Evolutionary conservation across 2,888 invertebrate species (phyloP).

Genomic region (Ditula angustiorana): DNA sequence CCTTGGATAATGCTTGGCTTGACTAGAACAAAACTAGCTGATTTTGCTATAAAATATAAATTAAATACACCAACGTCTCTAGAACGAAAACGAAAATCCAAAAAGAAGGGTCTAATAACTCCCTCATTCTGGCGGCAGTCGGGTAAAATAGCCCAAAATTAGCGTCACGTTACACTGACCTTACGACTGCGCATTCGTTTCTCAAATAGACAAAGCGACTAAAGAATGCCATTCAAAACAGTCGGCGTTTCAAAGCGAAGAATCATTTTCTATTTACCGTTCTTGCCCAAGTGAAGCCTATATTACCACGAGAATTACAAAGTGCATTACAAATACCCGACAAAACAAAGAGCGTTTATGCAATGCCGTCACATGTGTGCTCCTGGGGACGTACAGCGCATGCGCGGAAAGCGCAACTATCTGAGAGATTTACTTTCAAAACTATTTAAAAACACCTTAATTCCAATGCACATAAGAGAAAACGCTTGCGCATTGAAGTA

Average conservation of each 20-base stretch:
- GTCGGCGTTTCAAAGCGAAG: slow-evolving; percentile 3
- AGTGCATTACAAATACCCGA: slow-evolving; percentile 50
- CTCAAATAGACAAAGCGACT: too few relatives aligned
- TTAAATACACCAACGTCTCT: too few relatives aligned
- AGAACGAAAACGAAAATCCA: too few relatives aligned
- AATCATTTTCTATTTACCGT: slow-evolving; percentile 24
- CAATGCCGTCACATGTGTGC: slow-evolving; percentile 60
- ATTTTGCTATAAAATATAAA: too few relatives aligned
- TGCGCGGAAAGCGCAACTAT: slow-evolving; percentile 42
- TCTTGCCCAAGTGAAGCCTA: slow-evolving; percentile 23
- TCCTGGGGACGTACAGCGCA: slow-evolving; percentile 56
- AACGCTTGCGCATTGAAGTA: background rate
- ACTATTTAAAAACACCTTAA: slow-evolving; percentile 22
- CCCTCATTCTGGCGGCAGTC: too few relatives aligned
- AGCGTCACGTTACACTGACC: too few relatives aligned
- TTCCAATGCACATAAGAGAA: background rate
- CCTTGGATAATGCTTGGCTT: too few relatives aligned
- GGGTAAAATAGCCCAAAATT: too few relatives aligned
- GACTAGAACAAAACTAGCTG: too few relatives aligned
- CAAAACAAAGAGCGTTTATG: slow-evolving; percentile 62
- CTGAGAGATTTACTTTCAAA: background rate
- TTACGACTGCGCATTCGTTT: too few relatives aligned
- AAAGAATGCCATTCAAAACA: too few relatives aligned
- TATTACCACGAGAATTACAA: slow-evolving; percentile 53
- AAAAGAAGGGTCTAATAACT: too few relatives aligned